Conservation (phyloP, 2,797 vertebrate genomes). For the Todus mexicanus region DNA sequence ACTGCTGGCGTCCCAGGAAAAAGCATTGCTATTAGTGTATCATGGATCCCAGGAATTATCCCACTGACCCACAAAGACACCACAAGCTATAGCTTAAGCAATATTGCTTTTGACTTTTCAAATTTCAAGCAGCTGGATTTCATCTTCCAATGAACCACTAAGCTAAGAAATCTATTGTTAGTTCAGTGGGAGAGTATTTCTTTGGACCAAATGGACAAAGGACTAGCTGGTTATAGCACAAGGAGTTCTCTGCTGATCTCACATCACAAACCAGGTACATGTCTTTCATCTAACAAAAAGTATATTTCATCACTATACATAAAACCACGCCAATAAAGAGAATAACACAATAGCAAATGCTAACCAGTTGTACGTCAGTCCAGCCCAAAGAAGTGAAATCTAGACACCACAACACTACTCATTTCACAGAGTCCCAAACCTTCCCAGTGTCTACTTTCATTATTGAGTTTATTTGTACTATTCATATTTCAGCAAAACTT, state of each 20-base stretch:
- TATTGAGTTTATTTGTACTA: not conserved
- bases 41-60: not conserved
- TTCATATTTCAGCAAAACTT: not conserved
- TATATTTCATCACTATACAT: not conserved
- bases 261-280: not conserved
- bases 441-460: not conserved
- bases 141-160: not conserved
- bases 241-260: not conserved
- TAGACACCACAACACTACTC: not conserved
- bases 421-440: not conserved
- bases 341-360: not conserved
- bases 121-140: not conserved
- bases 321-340: not conserved
- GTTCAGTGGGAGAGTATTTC: constrained; percentile 16
- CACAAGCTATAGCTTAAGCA: not conserved
- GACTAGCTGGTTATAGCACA: not conserved
- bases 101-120: not conserved
- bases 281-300: not conserved
- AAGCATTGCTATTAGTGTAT: not conserved
- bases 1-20: not conserved
- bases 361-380: not conserved
- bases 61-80: not conserved
- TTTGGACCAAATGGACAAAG: not conserved
- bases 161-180: constrained; percentile 2
- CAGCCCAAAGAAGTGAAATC: not conserved